A percentile compares a stretch with the other conserved stretches of the same genome.
These are phyloP conservation scores for Dissostichus mawsoni DNA, from an alignment of 2,113 vertebrate genomes.

Conservation along the genomic window DNA sequence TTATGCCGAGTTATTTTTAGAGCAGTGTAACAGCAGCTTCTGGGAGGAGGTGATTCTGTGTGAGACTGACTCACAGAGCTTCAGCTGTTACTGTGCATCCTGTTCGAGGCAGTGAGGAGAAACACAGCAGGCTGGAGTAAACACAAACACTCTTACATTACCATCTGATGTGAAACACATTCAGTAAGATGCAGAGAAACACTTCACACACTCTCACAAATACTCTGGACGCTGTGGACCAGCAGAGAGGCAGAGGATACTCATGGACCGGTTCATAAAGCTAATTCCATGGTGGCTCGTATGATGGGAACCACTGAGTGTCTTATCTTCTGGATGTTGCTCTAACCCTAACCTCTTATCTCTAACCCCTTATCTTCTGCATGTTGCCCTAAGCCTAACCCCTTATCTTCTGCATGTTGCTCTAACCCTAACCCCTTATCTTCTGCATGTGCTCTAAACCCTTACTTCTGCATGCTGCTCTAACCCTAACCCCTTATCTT, in stretches of 20 bases:
- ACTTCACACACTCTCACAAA: constrained; percentile 43
- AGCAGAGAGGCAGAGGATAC: background rate
- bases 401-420: too few species aligned
- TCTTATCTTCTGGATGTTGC: background rate
- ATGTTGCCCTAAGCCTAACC: too few species aligned
- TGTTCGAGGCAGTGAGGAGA: constrained; percentile 6
- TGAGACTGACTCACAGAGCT: constrained; percentile 29
- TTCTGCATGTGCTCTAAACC: too few species aligned
- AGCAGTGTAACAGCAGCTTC: constrained; percentile 46
- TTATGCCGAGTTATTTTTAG: constrained; percentile 68
- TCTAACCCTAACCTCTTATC: too few species aligned
- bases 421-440: too few species aligned
- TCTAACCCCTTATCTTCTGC: too few species aligned
- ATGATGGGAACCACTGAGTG: background rate
- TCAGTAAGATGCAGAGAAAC: constrained; percentile 24
- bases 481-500: too few species aligned
- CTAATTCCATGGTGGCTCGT: background rate
- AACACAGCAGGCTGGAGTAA: background rate
- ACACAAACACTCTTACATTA: background rate
- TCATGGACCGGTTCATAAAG: background rate
- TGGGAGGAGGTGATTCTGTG: constrained; percentile 29
- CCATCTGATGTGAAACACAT: too few species aligned
- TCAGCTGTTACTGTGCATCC: constrained; percentile 6
- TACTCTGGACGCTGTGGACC: constrained; percentile 38
- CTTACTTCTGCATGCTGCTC: too few species aligned